A percentile compares a stretch with the other conserved stretches of the same genome.
phyloP scores from a whole-genome alignment of 1,140 invertebrate genomes.

The Drosophila melanica region DNA sequence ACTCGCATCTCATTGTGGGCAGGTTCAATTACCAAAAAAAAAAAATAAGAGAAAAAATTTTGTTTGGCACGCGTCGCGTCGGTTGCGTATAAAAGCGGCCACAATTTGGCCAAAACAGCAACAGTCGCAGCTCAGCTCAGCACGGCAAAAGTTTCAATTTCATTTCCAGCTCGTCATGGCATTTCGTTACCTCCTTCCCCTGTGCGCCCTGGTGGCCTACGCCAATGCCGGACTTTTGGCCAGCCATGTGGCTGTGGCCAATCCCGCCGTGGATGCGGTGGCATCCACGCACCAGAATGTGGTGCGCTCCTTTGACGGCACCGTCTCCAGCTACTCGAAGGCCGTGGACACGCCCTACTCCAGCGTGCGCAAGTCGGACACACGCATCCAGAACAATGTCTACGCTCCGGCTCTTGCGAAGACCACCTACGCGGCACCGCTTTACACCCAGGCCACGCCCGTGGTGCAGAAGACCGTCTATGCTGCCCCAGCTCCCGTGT shows the following conservation, averaged over 20 bases:
- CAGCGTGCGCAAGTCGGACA: conserved; percentile 87
- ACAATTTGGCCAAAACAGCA: conserved; percentile 67
- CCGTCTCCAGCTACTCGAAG: conserved; percentile 87
- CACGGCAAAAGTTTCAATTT: conserved; percentile 28
- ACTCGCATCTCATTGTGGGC: conserved; percentile 68
- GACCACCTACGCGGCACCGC: conserved; percentile 63
- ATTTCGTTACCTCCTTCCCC: conserved; percentile 80
- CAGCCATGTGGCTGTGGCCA: conserved; percentile 64
- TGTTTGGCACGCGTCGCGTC: conserved; percentile 75
- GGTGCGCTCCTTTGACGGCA: conserved; percentile 86
- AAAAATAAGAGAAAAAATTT: conserved; percentile 5
- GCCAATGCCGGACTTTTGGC: conserved; percentile 83
- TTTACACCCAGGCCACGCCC: conserved; percentile 70
- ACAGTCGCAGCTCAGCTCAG: conserved; percentile 62
- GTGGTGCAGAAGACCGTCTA: conserved; percentile 58
- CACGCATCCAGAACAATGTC: conserved; percentile 84
- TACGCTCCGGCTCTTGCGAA: conserved; percentile 77
- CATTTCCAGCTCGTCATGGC: conserved; percentile 65
- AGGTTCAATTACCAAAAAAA: conserved; percentile 44
- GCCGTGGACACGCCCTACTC: conserved; percentile 87
- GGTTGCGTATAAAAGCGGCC: conserved; percentile 68
- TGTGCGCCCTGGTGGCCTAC: conserved; percentile 84
- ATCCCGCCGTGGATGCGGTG: conserved; percentile 84
- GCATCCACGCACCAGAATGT: conserved; percentile 86
- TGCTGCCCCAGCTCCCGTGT: conserved; percentile 23